A percentile compares a stretch with the other conserved stretches of the same genome.
Evolutionary conservation across 2,113 vertebrate genomes (phyloP).

Genomic region (Eleginops maclovinus): DNA sequence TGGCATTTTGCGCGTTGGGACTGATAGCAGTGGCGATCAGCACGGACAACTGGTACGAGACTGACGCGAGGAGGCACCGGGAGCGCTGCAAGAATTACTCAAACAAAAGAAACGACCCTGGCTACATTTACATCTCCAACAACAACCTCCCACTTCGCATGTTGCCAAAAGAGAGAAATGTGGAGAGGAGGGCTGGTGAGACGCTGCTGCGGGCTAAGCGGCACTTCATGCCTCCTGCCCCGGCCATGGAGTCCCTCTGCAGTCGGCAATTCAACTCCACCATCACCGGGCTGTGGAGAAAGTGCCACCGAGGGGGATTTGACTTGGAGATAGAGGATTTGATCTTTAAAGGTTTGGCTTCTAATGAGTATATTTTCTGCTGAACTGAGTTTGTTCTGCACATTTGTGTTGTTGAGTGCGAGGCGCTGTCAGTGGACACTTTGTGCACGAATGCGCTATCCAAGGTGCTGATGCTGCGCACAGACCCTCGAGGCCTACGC

Average conservation of each 20-base stretch:
- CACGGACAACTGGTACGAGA: slow-evolving; percentile 95
- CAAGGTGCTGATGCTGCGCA: slow-evolving; percentile 81
- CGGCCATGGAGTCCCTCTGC: slow-evolving; percentile 89
- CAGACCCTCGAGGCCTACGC: slow-evolving; percentile 66
- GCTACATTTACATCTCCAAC: slow-evolving; percentile 90
- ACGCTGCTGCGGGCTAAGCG: slow-evolving; percentile 77
- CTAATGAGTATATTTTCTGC: slow-evolving; percentile 4
- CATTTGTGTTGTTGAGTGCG: slow-evolving; percentile 16
- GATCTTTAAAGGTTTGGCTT: slow-evolving; percentile 87
- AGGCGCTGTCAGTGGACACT: slow-evolving; percentile 31
- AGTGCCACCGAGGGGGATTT: slow-evolving; percentile 89
- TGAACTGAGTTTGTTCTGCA: slow-evolving; percentile 30
- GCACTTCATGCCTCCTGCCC: slow-evolving; percentile 80
- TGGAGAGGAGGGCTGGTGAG: slow-evolving; percentile 59
- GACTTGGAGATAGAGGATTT: slow-evolving; percentile 91
- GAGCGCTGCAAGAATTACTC: slow-evolving; percentile 91
- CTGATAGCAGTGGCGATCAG: slow-evolving; percentile 89
- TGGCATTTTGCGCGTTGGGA: slow-evolving; percentile 90
- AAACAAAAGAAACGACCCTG: slow-evolving; percentile 90
- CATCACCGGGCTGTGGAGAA: slow-evolving; percentile 90
- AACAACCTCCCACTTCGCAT: slow-evolving; percentile 90
- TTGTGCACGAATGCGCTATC: slow-evolving; percentile 75
- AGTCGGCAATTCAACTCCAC: slow-evolving; percentile 92
- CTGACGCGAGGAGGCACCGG: slow-evolving; percentile 90
- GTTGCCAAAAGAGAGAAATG: slow-evolving; percentile 77